phyloP scores from a whole-genome alignment of 2,888 invertebrate species.

The Ctenicera cuprea region DNA sequence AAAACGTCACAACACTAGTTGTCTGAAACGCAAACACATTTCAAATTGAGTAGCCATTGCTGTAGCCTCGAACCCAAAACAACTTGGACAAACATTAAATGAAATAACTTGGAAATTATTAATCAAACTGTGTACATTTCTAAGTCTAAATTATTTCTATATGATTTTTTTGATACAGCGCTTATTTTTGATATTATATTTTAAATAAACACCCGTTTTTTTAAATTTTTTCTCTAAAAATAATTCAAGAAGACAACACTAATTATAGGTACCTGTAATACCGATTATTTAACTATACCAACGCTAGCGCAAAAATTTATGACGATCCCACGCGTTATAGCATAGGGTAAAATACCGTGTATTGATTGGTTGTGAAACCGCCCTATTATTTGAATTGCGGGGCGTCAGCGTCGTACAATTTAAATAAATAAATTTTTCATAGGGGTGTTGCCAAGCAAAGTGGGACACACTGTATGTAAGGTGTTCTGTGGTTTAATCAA shows the following conservation, averaged over 20 bases:
- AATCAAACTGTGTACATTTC: not conserved
- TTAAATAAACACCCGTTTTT: not conserved
- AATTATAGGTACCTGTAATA: not conserved
- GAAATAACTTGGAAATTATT: not conserved
- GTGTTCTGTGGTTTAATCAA: no score
- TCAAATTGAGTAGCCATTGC: slow-evolving; percentile 49
- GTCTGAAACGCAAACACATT: slow-evolving; percentile 43
- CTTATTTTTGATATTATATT: not conserved
- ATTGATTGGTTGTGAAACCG: no score
- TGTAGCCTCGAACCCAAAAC: slow-evolving; percentile 50
- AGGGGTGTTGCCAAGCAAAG: no score
- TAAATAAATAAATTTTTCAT: no score
- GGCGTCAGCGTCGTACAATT: no score
- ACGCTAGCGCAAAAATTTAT: no score
- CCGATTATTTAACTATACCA: no score
- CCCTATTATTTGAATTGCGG: no score
- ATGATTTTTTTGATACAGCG: not conserved
- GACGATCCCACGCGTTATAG: no score
- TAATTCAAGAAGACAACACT: not conserved
- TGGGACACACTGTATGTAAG: no score
- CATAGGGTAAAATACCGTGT: no score
- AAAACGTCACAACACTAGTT: slow-evolving; percentile 42
- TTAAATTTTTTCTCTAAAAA: not conserved
- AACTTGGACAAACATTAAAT: not conserved
- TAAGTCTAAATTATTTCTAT: not conserved